Conservation (phyloP, 2,888 invertebrate species). For the Enchytraeus crypticus region DNA sequence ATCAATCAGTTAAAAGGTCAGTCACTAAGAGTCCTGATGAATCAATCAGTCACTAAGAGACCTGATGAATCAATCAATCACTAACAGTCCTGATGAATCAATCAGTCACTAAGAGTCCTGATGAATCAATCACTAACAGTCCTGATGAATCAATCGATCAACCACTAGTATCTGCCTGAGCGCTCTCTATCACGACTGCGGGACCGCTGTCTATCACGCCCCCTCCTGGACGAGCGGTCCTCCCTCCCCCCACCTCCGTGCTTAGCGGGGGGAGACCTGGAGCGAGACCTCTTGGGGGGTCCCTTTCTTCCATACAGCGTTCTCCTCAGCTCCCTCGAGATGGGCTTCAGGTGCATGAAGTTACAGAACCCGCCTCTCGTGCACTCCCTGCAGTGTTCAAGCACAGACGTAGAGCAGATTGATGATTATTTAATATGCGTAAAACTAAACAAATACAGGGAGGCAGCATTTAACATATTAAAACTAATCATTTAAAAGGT, state of each 20-base stretch:
- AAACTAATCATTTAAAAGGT: background rate
- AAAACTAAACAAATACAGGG: background rate
- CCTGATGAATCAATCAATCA: too few relatives aligned
- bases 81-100: too few relatives aligned
- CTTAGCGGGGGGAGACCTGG: background rate
- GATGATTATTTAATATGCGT: background rate
- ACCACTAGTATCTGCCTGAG: too few relatives aligned
- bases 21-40: too few relatives aligned
- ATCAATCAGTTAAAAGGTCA: too few relatives aligned
- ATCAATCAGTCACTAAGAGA: too few relatives aligned
- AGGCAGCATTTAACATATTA: background rate
- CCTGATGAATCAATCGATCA: too few relatives aligned
- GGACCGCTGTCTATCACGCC: too few relatives aligned
- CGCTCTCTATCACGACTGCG: too few relatives aligned
- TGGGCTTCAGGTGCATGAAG: conserved; percentile 99
- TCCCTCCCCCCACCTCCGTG: background rate
- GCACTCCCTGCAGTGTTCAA: conserved; percentile 71
- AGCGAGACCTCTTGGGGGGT: conserved; percentile 55
- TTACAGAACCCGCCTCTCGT: conserved; percentile 98
- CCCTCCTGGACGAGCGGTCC: background rate
- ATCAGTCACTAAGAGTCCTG: too few relatives aligned
- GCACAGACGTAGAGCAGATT: background rate
- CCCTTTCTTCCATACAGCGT: conserved; percentile 51
- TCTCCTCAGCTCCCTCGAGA: conserved; percentile 83
- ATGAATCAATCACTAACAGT: too few relatives aligned